These are phyloP conservation scores for Hypocryptadius cinnamomeus DNA, from an alignment of 2,113 vertebrate species.

Conservation along the genomic window DNA sequence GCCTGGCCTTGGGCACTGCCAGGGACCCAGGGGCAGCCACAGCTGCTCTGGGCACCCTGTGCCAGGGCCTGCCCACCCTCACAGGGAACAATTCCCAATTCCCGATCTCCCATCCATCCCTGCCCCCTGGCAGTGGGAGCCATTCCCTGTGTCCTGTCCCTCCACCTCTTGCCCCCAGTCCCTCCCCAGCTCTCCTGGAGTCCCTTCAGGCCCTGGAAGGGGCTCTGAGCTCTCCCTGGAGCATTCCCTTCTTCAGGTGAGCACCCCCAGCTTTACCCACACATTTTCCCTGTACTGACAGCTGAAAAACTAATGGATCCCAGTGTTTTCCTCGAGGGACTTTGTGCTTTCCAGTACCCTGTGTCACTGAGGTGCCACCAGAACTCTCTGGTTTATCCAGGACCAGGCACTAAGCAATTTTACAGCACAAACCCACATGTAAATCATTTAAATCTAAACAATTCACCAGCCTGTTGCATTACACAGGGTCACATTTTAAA, in stretches of 20 bases:
- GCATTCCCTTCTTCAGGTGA: background rate
- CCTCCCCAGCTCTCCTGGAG: background rate
- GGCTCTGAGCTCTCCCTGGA: background rate
- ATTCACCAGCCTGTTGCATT: background rate
- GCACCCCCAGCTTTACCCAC: background rate
- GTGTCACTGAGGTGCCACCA: background rate
- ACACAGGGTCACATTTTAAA: background rate
- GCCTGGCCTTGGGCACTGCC: background rate
- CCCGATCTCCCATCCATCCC: fast-evolving
- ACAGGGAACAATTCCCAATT: fast-evolving
- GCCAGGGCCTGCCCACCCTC: background rate
- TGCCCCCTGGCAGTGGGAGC: fast-evolving
- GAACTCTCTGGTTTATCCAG: background rate
- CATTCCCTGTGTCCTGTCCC: background rate
- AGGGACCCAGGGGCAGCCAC: background rate
- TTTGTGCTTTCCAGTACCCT: background rate
- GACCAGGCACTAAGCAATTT: background rate
- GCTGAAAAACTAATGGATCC: background rate
- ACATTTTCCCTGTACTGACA: background rate
- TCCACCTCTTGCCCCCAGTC: background rate
- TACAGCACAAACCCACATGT: background rate
- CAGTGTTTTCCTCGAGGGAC: background rate
- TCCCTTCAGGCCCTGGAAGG: fast-evolving
- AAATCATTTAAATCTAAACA: background rate
- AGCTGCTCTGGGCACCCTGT: background rate